A percentile compares a stretch with the other conserved stretches of the same genome.
phyloP scores from a whole-genome alignment of 2,797 vertebrate species.

The Naso thynnoides region DNA sequence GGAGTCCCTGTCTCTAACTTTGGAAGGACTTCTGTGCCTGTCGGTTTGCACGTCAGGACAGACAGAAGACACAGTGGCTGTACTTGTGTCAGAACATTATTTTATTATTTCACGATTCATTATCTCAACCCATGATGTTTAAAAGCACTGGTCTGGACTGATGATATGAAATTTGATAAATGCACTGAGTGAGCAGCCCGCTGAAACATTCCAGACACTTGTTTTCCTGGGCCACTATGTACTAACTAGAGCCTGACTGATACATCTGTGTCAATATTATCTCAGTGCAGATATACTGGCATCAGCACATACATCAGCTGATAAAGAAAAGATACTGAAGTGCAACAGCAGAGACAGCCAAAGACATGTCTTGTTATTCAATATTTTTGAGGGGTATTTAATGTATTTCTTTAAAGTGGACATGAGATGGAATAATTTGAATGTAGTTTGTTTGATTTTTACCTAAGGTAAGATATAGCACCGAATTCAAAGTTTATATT shows the following conservation, averaged over 20 bases:
- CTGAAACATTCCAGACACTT: background rate
- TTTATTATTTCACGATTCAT: slow-evolving; percentile 47
- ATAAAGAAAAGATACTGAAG: background rate
- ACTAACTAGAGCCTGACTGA: background rate
- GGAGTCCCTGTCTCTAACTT: slow-evolving; percentile 46
- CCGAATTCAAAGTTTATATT: no score
- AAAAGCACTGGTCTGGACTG: slow-evolving; percentile 28
- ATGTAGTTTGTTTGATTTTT: no score
- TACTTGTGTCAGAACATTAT: background rate
- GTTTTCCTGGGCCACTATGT: background rate
- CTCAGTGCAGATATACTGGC: background rate
- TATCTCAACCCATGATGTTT: slow-evolving; percentile 19
- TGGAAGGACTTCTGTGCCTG: slow-evolving; percentile 13
- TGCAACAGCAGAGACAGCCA: background rate
- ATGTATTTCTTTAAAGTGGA: no score
- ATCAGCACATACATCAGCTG: background rate
- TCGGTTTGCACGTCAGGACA: slow-evolving; percentile 31
- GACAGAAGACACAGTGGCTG: slow-evolving; percentile 1
- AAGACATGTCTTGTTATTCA: background rate
- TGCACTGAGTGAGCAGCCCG: background rate
- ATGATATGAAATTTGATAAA: background rate
- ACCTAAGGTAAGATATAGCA: no score
- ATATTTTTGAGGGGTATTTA: background rate
- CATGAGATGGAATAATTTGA: no score
- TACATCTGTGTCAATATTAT: background rate